phyloP scores from a whole-genome alignment of 2,797 vertebrate genomes.

The Eremophila alpestris region DNA sequence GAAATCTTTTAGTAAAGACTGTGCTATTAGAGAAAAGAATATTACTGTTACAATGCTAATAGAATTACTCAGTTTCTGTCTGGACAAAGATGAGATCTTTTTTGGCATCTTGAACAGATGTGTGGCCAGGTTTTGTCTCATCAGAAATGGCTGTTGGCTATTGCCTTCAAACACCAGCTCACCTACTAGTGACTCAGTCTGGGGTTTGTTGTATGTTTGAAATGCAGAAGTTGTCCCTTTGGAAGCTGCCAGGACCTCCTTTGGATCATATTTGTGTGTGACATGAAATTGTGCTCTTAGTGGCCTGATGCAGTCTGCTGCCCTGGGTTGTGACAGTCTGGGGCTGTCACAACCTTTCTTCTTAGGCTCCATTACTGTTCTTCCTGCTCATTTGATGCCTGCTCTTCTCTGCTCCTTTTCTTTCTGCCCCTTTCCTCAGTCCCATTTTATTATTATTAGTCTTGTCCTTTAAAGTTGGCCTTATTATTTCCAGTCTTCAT shows the following conservation, averaged over 20 bases:
- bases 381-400: background rate
- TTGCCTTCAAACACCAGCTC: background rate
- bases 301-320: background rate
- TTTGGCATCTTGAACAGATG: background rate
- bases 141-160: background rate
- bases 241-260: background rate
- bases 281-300: fast-evolving
- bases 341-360: background rate
- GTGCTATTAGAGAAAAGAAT: background rate
- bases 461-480: background rate
- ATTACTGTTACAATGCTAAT: background rate
- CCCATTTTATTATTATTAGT: background rate
- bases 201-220: background rate
- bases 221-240: background rate
- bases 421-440: background rate
- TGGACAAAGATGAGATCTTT: background rate
- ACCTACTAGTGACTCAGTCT: background rate
- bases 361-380: background rate
- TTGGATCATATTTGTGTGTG: background rate
- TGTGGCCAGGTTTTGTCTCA: background rate
- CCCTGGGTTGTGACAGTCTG: background rate
- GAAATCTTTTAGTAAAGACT: background rate
- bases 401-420: background rate
- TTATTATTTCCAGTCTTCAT: background rate
- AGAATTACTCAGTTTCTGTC: background rate